Evolutionary conservation across 2,888 invertebrate species (phyloP), one percentile per base, ranked within the genome.

Genomic region (Sericinus montela): DNA sequence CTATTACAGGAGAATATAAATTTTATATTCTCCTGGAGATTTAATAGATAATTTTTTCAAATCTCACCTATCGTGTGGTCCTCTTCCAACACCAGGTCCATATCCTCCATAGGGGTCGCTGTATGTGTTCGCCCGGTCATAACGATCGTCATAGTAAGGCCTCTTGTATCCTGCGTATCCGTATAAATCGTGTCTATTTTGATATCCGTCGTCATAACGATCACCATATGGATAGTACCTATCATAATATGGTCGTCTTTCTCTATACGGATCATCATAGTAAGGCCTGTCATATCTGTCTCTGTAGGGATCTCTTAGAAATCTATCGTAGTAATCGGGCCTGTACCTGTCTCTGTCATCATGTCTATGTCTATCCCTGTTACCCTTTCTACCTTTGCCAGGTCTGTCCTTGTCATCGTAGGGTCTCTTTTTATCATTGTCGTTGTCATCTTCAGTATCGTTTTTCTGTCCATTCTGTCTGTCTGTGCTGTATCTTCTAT

Each of bases 61-160:
- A 42, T 52, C 75, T 75, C 44, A 88, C 87, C 86, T 88, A 47
- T 90, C 89, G 62, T 90, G 89, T 41, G 86, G 82, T 63, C 90
- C 90, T 56, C 80, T 67, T 3, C 81, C 84, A 35, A 64, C 68
- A 4, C 72, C 67, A 0, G 73, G 72, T 2, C 86, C 72, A 34
- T 76, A 75, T 8, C 74, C 87, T 1, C 87, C 86, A 52, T 79
- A 85, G 0, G 60, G 76, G 50, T 77, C 83, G 53, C 11, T 30
- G 11, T 80, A 84, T 35, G 63, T 62, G 41, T 49, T 48, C 6
- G 70, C 65, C 51, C 74, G 63, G 38, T 71, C 69, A 45, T 67
- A 72, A 11, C 70, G 54, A 37, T 72, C 72, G 15, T 72, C 75
- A 45, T 75, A 71, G 6, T 54, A 56, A 1, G 80, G 81, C 55